These are phyloP conservation scores for Parthenolecanium corni DNA, from an alignment of 2,888 invertebrate genomes.

Conservation along the genomic window DNA sequence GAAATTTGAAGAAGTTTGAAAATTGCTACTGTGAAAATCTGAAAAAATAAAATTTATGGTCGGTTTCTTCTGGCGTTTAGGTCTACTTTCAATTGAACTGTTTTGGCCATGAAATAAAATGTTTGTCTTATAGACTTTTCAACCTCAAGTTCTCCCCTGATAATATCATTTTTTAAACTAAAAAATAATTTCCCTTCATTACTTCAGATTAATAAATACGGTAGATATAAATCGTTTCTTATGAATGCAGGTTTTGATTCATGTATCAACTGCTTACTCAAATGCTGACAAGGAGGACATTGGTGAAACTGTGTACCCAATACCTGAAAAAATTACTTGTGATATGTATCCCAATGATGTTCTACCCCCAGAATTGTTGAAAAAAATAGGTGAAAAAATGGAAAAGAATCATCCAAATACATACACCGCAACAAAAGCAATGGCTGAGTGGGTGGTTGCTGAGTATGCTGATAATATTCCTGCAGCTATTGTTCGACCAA, in stretches of 20 bases:
- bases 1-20: no score
- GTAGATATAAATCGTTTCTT: background rate
- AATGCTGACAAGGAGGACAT: slow-evolving; percentile 44
- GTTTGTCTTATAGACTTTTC: no score
- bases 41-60: no score
- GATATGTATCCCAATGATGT: slow-evolving; percentile 43
- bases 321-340: slow-evolving; percentile 37
- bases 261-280: slow-evolving; percentile 80
- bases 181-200: no score
- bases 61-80: no score
- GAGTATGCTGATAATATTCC: slow-evolving; percentile 49
- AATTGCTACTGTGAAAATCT: no score
- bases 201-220: background rate
- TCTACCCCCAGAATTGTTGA: slow-evolving; percentile 41
- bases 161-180: no score
- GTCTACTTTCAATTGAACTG: no score
- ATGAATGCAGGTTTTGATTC: slow-evolving; percentile 50
- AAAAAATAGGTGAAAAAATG: slow-evolving; percentile 40
- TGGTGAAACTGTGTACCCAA: slow-evolving; percentile 43
- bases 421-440: slow-evolving; percentile 60
- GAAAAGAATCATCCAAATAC: slow-evolving; percentile 51
- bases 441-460: slow-evolving; percentile 53
- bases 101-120: no score
- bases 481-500: slow-evolving; percentile 56
- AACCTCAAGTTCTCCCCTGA: no score